Percentiles rank a stretch among this genome's conserved stretches.
Conservation (phyloP, 1,140 invertebrate genomes). For the Megalonaias nervosa region DNA sequence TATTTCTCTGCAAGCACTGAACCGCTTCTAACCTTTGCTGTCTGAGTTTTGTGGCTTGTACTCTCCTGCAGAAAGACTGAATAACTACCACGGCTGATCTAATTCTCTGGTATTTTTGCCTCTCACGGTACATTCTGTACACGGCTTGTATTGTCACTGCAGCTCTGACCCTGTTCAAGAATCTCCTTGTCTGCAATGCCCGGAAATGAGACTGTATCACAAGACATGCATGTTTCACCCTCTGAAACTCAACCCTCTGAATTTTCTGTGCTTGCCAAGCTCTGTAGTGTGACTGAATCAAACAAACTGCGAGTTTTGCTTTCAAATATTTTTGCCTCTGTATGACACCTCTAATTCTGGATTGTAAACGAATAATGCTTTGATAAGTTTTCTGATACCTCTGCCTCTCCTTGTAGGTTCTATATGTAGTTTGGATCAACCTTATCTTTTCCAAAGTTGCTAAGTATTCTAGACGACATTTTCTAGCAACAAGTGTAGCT, state of each 20-base stretch:
- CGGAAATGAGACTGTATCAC: constrained; percentile 29
- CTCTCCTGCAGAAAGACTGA: constrained; percentile 31
- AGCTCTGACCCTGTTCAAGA: constrained; percentile 13
- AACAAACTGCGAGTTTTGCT: constrained; percentile 11
- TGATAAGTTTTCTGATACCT: background rate
- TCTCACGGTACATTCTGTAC: background rate
- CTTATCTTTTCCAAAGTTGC: background rate
- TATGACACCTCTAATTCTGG: constrained; percentile 15
- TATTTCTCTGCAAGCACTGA: constrained; percentile 2
- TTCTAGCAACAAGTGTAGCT: background rate
- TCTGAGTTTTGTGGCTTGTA: constrained; percentile 14
- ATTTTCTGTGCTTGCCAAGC: constrained; percentile 15
- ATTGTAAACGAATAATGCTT: constrained; percentile 36
- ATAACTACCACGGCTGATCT: constrained; percentile 28
- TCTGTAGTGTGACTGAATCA: constrained; percentile 16
- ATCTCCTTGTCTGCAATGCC: constrained; percentile 13
- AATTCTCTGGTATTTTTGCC: background rate
- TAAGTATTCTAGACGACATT: too few relatives aligned
- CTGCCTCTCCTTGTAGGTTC: background rate
- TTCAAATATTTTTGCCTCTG: constrained; percentile 17
- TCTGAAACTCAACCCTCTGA: constrained; percentile 19
- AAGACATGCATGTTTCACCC: constrained; percentile 27
- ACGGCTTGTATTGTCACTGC: constrained; percentile 25
- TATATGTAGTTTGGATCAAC: constrained; percentile 14
- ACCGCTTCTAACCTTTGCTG: constrained; percentile 13